phyloP scores from a whole-genome alignment of 2,888 invertebrate genomes.

The Mesochorus sp. region DNA sequence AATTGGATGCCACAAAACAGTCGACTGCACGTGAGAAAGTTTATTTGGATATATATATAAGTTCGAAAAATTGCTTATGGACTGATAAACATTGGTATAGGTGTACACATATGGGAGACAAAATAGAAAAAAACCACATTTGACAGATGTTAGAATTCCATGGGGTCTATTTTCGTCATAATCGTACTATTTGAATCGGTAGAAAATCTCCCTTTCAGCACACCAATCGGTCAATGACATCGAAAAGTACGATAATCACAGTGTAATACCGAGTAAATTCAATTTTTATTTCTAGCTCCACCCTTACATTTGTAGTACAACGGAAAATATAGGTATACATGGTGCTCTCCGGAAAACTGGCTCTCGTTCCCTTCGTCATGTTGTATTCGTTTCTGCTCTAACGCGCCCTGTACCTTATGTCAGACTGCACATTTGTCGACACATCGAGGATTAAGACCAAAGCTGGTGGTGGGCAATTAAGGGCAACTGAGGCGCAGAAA shows the following conservation, averaged over 20 bases:
- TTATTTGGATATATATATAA: background rate
- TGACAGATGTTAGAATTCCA: constrained; percentile 27
- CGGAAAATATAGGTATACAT: background rate
- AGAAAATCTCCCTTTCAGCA: background rate
- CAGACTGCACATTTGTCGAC: background rate
- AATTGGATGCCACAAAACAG: constrained; percentile 36
- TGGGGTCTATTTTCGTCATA: background rate
- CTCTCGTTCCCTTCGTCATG: background rate
- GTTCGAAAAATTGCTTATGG: background rate
- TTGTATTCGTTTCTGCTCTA: constrained; percentile 5
- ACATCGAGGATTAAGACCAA: constrained; percentile 33
- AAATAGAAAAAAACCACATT: constrained; percentile 5
- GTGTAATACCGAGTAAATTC: background rate
- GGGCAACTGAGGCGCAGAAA: constrained; percentile 27
- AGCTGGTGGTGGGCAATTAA: constrained; percentile 52
- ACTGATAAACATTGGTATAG: background rate
- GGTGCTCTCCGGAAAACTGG: background rate
- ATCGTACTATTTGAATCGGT: constrained; percentile 6
- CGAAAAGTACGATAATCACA: constrained; percentile 1
- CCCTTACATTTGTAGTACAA: background rate
- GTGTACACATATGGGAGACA: background rate
- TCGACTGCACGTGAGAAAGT: constrained; percentile 24
- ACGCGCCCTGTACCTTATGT: constrained; percentile 8
- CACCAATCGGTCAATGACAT: background rate
- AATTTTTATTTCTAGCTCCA: background rate